Evolutionary conservation across 2,797 vertebrate species (phyloP).

Genomic region (Danio choprae): DNA sequence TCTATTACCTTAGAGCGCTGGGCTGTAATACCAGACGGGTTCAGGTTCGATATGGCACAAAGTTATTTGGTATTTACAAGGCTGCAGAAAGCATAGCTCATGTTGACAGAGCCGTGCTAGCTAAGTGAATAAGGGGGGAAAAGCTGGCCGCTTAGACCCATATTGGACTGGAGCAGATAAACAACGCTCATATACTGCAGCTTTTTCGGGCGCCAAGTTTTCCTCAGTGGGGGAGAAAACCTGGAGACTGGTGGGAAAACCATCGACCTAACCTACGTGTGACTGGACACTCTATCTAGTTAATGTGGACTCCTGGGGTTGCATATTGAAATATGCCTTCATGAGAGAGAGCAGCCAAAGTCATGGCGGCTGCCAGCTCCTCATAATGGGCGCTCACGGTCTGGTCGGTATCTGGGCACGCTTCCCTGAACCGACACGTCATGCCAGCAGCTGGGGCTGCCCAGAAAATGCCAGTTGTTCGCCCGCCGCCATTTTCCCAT

Average conservation of each 20-base stretch:
- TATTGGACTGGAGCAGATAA: constrained; percentile 52
- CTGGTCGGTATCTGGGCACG: constrained; percentile 55
- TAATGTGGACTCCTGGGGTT: constrained; percentile 45
- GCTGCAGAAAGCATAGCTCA: constrained; percentile 57
- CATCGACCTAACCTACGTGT: constrained; percentile 34
- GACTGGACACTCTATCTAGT: constrained; percentile 50
- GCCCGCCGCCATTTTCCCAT: constrained; percentile 32
- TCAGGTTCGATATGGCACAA: constrained; percentile 50
- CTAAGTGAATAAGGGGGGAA: constrained; percentile 56
- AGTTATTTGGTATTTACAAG: constrained; percentile 66
- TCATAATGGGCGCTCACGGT: constrained; percentile 50
- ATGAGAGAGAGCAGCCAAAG: constrained; percentile 47
- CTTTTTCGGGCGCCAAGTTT: constrained; percentile 43
- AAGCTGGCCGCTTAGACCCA: constrained; percentile 42
- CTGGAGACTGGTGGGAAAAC: constrained; percentile 45
- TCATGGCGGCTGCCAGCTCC: constrained; percentile 45
- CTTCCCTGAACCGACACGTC: constrained; percentile 35
- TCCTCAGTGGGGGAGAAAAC: constrained; percentile 40
- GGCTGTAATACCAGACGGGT: constrained; percentile 40
- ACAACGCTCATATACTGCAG: constrained; percentile 56
- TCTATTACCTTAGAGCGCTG: constrained; percentile 55
- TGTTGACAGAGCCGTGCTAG: constrained; percentile 52
- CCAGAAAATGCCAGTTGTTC: constrained; percentile 59
- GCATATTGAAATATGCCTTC: constrained; percentile 55
- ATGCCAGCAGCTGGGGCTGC: constrained; percentile 52